phyloP scores from a whole-genome alignment of 35 echinoderm and acorn worm genomes.

The Diadema setosum region DNA sequence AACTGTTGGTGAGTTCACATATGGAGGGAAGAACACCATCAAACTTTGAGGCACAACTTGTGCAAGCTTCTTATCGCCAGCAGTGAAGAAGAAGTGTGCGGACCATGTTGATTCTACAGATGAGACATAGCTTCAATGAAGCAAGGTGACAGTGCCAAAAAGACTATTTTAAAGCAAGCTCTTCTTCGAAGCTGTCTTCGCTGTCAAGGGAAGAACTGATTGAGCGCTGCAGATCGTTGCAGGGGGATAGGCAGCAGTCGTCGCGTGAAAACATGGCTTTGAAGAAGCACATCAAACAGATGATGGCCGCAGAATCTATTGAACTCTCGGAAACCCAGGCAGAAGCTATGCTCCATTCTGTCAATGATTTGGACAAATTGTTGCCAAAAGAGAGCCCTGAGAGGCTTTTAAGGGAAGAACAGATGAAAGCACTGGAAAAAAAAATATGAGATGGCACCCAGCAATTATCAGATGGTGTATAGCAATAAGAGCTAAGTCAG shows the following conservation, averaged over 20 bases:
- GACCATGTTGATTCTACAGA: neutral
- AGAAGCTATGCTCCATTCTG: neutral
- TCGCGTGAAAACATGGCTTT: neutral
- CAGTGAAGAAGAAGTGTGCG: neutral
- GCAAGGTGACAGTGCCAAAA: no score
- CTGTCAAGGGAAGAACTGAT: neutral
- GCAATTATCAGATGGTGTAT: conserved; percentile 48
- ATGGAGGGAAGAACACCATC: neutral
- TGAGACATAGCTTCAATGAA: neutral
- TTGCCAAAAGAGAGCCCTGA: neutral
- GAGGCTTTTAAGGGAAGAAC: conserved; percentile 13
- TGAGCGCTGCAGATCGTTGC: neutral
- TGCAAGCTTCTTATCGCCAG: neutral
- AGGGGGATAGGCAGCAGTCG: neutral
- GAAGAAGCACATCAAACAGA: neutral
- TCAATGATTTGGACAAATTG: neutral
- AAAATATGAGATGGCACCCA: conserved; percentile 50
- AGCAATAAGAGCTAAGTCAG: neutral
- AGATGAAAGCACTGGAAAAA: neutral
- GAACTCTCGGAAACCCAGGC: neutral
- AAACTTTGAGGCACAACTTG: conserved; percentile 22
- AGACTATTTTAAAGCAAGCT: neutral
- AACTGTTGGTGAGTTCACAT: neutral
- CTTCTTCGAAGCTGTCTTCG: neutral
- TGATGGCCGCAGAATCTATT: neutral